Conservation (phyloP, 2,797 vertebrate genomes). For the Hydrophis major region DNA sequence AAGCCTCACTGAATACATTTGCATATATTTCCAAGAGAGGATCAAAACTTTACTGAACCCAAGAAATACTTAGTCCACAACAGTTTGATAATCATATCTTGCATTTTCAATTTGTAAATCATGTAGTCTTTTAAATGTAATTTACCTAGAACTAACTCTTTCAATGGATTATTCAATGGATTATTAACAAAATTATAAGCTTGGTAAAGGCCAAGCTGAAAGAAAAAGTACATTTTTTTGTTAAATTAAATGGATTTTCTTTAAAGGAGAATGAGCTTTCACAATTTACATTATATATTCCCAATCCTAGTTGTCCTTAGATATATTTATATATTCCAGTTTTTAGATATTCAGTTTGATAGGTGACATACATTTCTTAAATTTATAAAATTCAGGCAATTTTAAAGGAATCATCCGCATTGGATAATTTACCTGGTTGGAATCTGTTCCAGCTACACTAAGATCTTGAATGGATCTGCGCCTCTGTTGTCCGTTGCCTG, state of each 20-base stretch:
- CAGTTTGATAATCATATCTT: neutral
- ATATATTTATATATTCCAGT: neutral
- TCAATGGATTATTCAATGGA: too few species aligned
- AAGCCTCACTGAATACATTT: neutral
- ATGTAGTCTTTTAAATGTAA: neutral
- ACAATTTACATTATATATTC: neutral
- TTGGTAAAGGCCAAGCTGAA: neutral
- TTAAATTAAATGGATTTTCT: neutral
- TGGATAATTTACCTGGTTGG: constrained; percentile 83
- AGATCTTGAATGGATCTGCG: constrained; percentile 97
- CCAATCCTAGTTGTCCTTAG: neutral
- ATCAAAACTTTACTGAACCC: neutral
- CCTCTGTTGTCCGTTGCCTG: constrained; percentile 89
- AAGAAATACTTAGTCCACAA: constrained; percentile 5
- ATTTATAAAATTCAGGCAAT: neutral
- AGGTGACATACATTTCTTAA: neutral
- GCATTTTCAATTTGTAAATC: neutral
- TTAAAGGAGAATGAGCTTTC: neutral
- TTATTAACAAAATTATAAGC: neutral
- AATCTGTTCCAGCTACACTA: constrained; percentile 84
- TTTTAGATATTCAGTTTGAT: neutral
- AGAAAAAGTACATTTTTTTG: neutral
- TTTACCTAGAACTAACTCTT: neutral
- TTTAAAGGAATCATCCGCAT: neutral
- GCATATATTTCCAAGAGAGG: neutral